Base-by-base conservation (phyloP, 2,888 invertebrate genomes). In the Platycnemis pennipes region DNA sequence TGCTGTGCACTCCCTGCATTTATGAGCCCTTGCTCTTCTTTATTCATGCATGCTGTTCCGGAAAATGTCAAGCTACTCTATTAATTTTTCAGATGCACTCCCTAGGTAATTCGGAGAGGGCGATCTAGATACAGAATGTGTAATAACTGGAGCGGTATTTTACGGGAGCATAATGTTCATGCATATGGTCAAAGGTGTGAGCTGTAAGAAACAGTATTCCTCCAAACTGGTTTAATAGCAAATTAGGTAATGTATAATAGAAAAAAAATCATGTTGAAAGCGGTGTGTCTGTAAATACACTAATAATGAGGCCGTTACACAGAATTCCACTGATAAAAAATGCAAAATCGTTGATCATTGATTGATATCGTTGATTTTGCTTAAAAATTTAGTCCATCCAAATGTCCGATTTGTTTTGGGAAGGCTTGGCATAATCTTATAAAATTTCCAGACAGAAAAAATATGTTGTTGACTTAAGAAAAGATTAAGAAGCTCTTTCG, bases 1-100 rank as follows among this genome's bases (percentile, higher is more conserved):
- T 45, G 44, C 46, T 46, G n/a, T 87, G 44, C 37, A 87, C 46
- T 46, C 44, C 45, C n/a, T 26, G 22, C n/a, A 87, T 87, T 87
- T 46, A 87, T 46, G 87, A n/a, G 2, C 16, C 11, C n/a, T 13
- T 77, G n/a, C 37, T n/a, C 37, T 87, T 44, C 44, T 22, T 45
- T 87, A 87, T 87, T 87, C 45, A 87, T 46, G 87, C 46, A 87
- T 45, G 5, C 45, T 22, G 46, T 26, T 46, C 19, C 87, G 46
- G 87, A 8, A 45, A 46, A 87, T 45, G 45, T 87, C 26, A 8
- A 37, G 46, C 45, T 16, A 37, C 26, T 26, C 19, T 4, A 45
- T 87, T 22, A 87, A 87, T 87, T 87, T 86, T 87, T 87, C 45
- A 87, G 45, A 13, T 45, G 44, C 45, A 45, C 44, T 13, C 45